Evolutionary conservation across 2,797 vertebrate genomes (phyloP), one percentile per base, ranked within the genome.

Genomic region (Falco berigora): DNA sequence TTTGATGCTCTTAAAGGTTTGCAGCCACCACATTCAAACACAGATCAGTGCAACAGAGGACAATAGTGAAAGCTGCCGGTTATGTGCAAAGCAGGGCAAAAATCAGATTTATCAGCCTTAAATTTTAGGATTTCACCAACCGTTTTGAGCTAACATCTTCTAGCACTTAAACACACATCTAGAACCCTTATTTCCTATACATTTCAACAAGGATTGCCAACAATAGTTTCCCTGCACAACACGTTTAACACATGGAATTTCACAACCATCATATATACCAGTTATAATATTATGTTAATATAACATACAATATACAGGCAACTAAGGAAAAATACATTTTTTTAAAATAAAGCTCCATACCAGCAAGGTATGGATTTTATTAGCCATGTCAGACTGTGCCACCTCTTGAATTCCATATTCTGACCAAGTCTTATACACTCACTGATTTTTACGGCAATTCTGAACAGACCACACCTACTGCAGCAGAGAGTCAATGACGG

Each of bases 401-500:
- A 82, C 56, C 64, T 95, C 91, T 96, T 78, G 28, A 63, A 88
- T 82, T 94, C 94, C 94, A 94, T 50, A 86, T 90, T 95, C 92
- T 95, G 83, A 94, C 87, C 95, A 95, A 80, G 58, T 73, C 90
- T 83, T 59, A 95, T 1, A 97, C 71, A 96, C 91, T 95, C 91
- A 81, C 94, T 94, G 84, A 95, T 84, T 96, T 96, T 97, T 96
- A 97, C 58, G 86, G 69, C 92, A 76, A 91, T 66, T 97, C 95
- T 93, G 94, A 91, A 77, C 96, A 92, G 92, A 87, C 95, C 90
- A 92, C 69, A 94, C 96, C 98, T 98, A 99, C 97, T 99, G 99
- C 97, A 99, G 98, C 93, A 99, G 98, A 62, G 99, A 99, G 91
- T 99, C 99, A 93, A 99, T 99, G 94, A 98, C 98, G 23, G 98